A percentile compares a stretch with the other conserved stretches of the same genome.
Evolutionary conservation across 2,888 invertebrate genomes (phyloP).

Genomic region (Petrolisthes manimaculis): DNA sequence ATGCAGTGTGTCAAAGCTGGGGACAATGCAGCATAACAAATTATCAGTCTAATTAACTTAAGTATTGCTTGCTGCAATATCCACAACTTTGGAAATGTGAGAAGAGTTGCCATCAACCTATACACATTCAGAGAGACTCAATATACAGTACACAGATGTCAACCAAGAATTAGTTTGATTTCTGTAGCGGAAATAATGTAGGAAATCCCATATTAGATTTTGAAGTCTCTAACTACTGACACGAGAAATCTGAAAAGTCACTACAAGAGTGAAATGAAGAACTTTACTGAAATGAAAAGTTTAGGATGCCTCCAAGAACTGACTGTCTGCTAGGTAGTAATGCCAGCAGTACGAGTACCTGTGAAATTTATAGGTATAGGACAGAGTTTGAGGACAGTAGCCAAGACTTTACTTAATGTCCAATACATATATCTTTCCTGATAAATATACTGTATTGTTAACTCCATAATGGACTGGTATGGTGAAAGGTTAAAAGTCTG

Average conservation of each 20-base stretch:
- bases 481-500: background rate
- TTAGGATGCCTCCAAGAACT: conserved; percentile 29
- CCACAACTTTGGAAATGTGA: background rate
- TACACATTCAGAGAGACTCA: background rate
- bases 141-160: conserved; percentile 3
- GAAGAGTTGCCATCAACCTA: conserved; percentile 8
- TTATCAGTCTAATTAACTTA: background rate
- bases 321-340: conserved; percentile 30
- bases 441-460: too few relatives aligned
- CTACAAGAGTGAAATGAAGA: conserved; percentile 21
- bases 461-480: background rate
- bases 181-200: background rate
- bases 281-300: conserved; percentile 12
- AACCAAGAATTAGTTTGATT: background rate
- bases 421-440: too few relatives aligned
- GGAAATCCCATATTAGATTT: conserved; percentile 6
- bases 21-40: conserved; percentile 26
- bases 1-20: conserved; percentile 35
- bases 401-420: background rate
- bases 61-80: conserved; percentile 1
- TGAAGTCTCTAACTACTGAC: conserved; percentile 21
- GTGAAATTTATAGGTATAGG: conserved; percentile 25
- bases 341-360: conserved; percentile 29
- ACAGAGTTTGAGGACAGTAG: conserved; percentile 23
- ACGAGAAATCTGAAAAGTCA: conserved; percentile 49